Evolutionary conservation across 2,888 invertebrate species (phyloP).

Genomic region (Coelopa pilipes): DNA sequence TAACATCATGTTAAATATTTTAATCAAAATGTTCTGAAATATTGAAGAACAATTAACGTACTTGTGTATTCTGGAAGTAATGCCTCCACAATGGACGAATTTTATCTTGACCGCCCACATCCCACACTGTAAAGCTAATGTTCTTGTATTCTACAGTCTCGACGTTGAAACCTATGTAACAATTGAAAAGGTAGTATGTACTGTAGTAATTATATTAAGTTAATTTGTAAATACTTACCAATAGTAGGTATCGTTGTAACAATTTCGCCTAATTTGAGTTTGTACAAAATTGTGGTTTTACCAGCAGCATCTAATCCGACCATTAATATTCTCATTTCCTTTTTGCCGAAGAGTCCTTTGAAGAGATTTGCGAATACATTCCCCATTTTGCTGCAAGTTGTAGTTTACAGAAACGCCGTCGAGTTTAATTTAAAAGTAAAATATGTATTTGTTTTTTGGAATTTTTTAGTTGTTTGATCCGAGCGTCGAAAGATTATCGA

Average conservation of each 20-base stretch:
- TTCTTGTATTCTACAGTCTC: slow-evolving; percentile 99
- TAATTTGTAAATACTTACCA: slow-evolving; percentile 70
- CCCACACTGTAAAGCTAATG: slow-evolving; percentile 98
- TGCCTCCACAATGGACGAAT: slow-evolving; percentile 98
- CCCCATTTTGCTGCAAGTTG: slow-evolving; percentile 79
- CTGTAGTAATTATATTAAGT: background rate
- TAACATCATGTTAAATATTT: slow-evolving; percentile 53
- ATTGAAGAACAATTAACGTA: slow-evolving; percentile 48
- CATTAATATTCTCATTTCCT: slow-evolving; percentile 99
- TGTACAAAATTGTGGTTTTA: slow-evolving; percentile 99
- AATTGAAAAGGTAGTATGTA: slow-evolving; percentile 21
- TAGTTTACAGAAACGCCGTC: slow-evolving; percentile 14
- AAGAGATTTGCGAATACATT: slow-evolving; percentile 97
- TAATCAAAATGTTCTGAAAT: slow-evolving; percentile 24
- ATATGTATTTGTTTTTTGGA: slow-evolving; percentile 44
- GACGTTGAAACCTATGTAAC: slow-evolving; percentile 87
- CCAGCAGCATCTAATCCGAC: slow-evolving; percentile 99
- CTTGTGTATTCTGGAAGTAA: slow-evolving; percentile 98
- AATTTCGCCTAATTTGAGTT: slow-evolving; percentile 99
- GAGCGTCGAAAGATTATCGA: slow-evolving; percentile 37
- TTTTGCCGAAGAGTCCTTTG: slow-evolving; percentile 99
- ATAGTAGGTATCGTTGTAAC: slow-evolving; percentile 99
- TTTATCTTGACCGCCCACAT: slow-evolving; percentile 98
- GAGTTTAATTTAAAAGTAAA: slow-evolving; percentile 35
- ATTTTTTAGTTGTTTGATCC: slow-evolving; percentile 41